phyloP scores from a whole-genome alignment of 1,140 invertebrate genomes.

The Drosophila ananassae region DNA sequence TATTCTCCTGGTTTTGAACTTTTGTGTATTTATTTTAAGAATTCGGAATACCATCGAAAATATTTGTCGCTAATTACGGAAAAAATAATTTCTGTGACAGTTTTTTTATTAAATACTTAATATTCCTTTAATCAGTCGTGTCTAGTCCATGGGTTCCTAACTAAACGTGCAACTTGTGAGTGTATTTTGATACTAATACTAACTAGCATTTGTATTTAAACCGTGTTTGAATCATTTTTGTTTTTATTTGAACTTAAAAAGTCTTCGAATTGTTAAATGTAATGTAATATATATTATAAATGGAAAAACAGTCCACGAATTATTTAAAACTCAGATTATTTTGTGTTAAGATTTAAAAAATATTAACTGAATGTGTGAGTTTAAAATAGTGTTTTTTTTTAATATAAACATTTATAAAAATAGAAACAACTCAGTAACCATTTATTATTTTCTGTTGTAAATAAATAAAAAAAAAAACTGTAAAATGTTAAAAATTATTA shows the following conservation, averaged over 20 bases:
- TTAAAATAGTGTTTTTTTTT: not conserved
- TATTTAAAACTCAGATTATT: not conserved
- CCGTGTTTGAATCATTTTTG: too few relatives aligned
- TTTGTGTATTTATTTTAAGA: too few relatives aligned
- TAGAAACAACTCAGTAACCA: not conserved
- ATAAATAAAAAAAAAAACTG: not conserved
- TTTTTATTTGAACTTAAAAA: not conserved
- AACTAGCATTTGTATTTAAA: too few relatives aligned
- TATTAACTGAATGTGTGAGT: not conserved
- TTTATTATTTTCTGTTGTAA: not conserved
- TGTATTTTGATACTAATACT: not conserved
- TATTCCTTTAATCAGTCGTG: not conserved
- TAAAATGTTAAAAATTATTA: not conserved
- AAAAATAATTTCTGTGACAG: not conserved
- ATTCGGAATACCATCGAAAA: too few relatives aligned
- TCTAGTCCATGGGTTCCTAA: not conserved
- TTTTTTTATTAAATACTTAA: not conserved
- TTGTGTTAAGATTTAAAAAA: not conserved
- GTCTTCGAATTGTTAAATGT: not conserved
- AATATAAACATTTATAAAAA: not conserved
- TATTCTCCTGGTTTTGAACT: too few relatives aligned
- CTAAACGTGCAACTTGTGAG: not conserved
- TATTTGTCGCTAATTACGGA: too few relatives aligned
- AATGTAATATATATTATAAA: not conserved
- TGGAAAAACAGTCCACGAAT: too few relatives aligned